phyloP scores from a whole-genome alignment of 2,113 vertebrate species.

The Oreocharis arfaki region DNA sequence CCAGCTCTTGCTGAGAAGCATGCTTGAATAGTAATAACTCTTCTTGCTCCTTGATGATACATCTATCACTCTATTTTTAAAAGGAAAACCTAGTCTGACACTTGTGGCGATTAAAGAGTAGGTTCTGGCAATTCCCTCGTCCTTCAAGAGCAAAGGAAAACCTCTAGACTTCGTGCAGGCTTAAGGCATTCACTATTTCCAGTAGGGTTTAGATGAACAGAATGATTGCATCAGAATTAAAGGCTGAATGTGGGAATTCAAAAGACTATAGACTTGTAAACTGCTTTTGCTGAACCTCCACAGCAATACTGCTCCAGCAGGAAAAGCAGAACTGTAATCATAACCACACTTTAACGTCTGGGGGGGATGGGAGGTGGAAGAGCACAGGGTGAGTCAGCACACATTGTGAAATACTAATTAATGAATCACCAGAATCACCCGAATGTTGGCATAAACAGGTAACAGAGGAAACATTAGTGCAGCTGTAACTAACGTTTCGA shows the following conservation, averaged over 20 bases:
- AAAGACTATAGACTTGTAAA: neutral
- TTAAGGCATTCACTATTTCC: neutral
- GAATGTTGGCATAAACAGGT: neutral
- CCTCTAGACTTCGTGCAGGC: neutral
- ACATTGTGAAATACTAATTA: neutral
- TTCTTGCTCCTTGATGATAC: neutral
- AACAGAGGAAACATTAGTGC: neutral
- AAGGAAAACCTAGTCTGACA: neutral
- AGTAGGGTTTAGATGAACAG: neutral
- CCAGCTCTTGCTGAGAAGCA: neutral
- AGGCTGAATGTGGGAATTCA: neutral
- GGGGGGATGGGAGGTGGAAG: neutral
- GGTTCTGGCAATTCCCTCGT: neutral
- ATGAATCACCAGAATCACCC: neutral
- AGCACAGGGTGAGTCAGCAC: neutral
- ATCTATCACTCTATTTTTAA: neutral
- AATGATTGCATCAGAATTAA: neutral
- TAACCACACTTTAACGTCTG: rapidly evolving
- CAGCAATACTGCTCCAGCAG: neutral
- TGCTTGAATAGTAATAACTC: neutral
- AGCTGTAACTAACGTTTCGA: neutral
- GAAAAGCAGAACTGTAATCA: neutral
- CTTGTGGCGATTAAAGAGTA: neutral
- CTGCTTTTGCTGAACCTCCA: neutral
- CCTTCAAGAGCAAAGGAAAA: neutral